Conservation (phyloP, 2,113 vertebrate genomes). For the Melanostigma gelatinosum region DNA sequence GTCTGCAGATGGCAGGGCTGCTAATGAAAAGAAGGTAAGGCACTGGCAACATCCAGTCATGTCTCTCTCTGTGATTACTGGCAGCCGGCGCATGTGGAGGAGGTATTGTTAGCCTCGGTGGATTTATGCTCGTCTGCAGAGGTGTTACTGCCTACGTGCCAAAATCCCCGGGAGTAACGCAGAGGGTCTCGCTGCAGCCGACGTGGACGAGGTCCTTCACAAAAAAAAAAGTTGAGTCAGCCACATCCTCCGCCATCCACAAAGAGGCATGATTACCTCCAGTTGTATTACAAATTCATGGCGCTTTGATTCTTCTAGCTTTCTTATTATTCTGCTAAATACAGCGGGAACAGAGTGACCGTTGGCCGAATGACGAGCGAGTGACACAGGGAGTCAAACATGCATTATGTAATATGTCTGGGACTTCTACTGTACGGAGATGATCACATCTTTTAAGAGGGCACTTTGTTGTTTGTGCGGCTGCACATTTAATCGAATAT, state of each 20-base stretch:
- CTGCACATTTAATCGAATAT: background rate
- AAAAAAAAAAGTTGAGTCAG: background rate
- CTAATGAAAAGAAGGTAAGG: constrained; percentile 24
- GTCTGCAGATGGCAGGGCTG: constrained; percentile 29
- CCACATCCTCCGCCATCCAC: background rate
- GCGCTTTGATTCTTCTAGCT: background rate
- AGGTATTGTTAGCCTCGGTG: constrained; percentile 23
- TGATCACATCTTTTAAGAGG: background rate
- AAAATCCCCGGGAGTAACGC: background rate
- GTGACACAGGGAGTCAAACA: background rate
- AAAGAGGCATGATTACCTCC: background rate
- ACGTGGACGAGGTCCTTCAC: background rate
- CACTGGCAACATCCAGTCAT: constrained; percentile 32
- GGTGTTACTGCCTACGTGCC: constrained; percentile 26
- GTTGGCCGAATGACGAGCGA: background rate
- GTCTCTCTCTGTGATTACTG: constrained; percentile 50
- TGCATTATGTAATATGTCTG: background rate
- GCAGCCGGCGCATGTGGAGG: constrained; percentile 17
- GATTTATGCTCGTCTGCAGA: constrained; percentile 43
- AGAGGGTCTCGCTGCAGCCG: background rate
- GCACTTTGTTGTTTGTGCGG: background rate
- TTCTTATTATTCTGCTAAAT: background rate
- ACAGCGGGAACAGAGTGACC: background rate
- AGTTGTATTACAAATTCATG: background rate
- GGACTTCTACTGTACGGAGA: background rate